Percentiles rank a stretch among this genome's conserved stretches.
These are phyloP conservation scores for Aphrophora alni DNA, from an alignment of 2,888 invertebrate species.

Conservation along the genomic window DNA sequence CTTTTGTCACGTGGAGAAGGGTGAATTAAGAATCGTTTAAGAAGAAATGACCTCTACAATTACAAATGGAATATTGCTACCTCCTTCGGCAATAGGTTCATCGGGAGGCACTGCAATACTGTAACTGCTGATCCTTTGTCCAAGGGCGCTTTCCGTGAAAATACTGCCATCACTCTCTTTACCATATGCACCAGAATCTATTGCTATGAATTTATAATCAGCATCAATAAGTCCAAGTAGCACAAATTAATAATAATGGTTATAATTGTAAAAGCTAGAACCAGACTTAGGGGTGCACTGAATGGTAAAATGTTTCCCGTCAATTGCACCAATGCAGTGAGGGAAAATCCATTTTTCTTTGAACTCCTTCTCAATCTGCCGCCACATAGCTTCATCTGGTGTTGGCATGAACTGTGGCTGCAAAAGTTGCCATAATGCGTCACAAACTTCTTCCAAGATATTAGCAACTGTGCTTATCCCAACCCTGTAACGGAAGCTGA, in stretches of 20 bases:
- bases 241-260: slow-evolving; percentile 40
- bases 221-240: too few species aligned
- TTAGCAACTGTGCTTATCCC: background rate
- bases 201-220: too few species aligned
- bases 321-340: too few species aligned
- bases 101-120: too few species aligned
- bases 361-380: background rate
- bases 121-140: too few species aligned
- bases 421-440: too few species aligned
- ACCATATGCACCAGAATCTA: too few species aligned
- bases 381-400: background rate
- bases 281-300: slow-evolving; percentile 39
- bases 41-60: slow-evolving; percentile 42
- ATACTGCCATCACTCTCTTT: too few species aligned
- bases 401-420: background rate
- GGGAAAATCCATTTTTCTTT: background rate
- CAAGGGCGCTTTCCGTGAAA: too few species aligned
- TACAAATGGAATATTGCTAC: slow-evolving; percentile 18
- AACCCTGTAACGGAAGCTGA: slow-evolving; percentile 11
- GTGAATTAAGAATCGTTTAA: slow-evolving; percentile 38
- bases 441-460: background rate
- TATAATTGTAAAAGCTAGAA: too few species aligned
- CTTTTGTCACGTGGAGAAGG: slow-evolving; percentile 23
- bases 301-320: slow-evolving; percentile 28
- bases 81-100: too few species aligned